phyloP scores from a whole-genome alignment of 2,797 vertebrate genomes.

The Okamejei kenojei region DNA sequence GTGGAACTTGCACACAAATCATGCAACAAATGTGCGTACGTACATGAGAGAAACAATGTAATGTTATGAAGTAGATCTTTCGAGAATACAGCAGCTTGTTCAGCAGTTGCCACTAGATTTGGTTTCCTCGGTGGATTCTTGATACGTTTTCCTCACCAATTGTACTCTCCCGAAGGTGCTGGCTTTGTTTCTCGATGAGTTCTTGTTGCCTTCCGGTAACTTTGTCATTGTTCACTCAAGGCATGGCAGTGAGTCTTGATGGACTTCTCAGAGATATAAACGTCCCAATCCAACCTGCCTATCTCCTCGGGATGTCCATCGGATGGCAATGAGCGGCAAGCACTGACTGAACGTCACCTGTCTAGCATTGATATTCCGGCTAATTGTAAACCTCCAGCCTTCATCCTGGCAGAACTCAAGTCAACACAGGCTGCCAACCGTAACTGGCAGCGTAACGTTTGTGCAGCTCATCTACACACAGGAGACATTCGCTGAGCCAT shows the following conservation, averaged over 20 bases:
- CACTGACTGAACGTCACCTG: background rate
- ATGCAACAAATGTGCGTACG: background rate
- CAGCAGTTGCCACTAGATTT: background rate
- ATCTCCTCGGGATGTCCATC: background rate
- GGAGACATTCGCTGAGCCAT: background rate
- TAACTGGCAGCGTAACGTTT: background rate
- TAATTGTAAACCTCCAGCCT: background rate
- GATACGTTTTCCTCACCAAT: background rate
- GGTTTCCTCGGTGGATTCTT: background rate
- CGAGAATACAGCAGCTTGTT: background rate
- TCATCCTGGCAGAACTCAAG: background rate
- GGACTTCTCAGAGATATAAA: background rate
- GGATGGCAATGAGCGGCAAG: background rate
- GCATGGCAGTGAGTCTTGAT: background rate
- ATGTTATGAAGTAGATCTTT: constrained; percentile 4
- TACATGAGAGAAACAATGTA: constrained; percentile 7
- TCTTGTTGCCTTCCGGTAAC: background rate
- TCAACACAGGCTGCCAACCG: background rate
- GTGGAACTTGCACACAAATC: background rate
- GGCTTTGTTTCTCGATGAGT: background rate
- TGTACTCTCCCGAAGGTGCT: background rate
- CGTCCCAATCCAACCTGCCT: background rate
- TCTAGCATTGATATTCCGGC: background rate
- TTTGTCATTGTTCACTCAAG: background rate
- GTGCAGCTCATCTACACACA: background rate